A percentile compares a stretch with the other conserved stretches of the same genome.
These are phyloP conservation scores for Toxotes jaculatrix DNA, from an alignment of 2,113 vertebrate species.

Conservation along the genomic window DNA sequence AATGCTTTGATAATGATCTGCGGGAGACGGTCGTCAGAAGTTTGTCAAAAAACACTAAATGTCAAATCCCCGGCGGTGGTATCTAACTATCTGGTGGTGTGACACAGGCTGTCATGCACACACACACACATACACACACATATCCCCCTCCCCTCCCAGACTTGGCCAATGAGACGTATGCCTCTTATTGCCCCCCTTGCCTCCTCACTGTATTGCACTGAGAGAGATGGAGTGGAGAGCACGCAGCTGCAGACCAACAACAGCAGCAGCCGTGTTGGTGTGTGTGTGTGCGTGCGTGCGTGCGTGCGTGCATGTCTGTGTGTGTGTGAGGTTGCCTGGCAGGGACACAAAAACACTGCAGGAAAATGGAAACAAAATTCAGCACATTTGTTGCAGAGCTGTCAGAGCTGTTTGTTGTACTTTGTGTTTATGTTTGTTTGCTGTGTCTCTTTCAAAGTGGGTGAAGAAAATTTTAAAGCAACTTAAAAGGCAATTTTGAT, in stretches of 20 bases:
- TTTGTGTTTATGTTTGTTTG: slow-evolving; percentile 48
- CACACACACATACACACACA: slow-evolving; percentile 20
- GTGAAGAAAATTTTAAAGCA: not conserved
- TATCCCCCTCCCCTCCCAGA: slow-evolving; percentile 1
- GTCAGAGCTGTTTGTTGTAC: slow-evolving; percentile 50
- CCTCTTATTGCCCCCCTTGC: slow-evolving; percentile 71
- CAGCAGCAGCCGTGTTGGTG: slow-evolving; percentile 3
- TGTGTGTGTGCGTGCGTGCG: slow-evolving; percentile 9
- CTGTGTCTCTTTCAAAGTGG: slow-evolving; percentile 1
- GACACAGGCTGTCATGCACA: slow-evolving; percentile 44
- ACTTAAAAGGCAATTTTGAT: not conserved
- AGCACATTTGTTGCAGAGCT: slow-evolving; percentile 44
- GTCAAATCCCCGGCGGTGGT: slow-evolving; percentile 69
- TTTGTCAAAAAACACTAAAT: slow-evolving; percentile 81
- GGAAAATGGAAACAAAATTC: slow-evolving; percentile 41
- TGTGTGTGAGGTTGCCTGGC: slow-evolving; percentile 45
- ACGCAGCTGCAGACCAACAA: slow-evolving; percentile 70
- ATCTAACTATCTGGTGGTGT: slow-evolving; percentile 68
- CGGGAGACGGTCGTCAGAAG: slow-evolving; percentile 79
- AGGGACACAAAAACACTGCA: slow-evolving; percentile 53
- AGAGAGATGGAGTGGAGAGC: slow-evolving; percentile 65
- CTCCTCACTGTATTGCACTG: slow-evolving; percentile 63
- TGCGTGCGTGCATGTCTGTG: slow-evolving; percentile 14
- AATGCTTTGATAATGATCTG: slow-evolving; percentile 83
- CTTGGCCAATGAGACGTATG: slow-evolving; percentile 70